These are phyloP conservation scores for Strix aluco DNA, from an alignment of 2,113 vertebrate genomes.

Conservation along the genomic window DNA sequence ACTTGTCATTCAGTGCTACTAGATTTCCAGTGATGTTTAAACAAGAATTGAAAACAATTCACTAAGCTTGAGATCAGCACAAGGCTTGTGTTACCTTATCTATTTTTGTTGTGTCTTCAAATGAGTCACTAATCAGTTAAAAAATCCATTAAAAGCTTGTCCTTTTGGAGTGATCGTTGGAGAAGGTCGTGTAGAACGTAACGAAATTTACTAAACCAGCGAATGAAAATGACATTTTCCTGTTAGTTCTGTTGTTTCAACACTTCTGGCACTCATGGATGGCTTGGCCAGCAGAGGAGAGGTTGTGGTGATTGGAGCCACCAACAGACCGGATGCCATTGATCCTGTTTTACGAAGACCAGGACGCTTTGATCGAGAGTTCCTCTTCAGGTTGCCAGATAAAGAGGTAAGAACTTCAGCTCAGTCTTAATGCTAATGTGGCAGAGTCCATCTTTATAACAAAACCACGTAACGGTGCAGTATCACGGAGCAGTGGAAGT, in stretches of 20 bases:
- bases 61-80: neutral
- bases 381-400: conserved; percentile 91
- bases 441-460: neutral
- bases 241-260: conserved; percentile 92
- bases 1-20: neutral
- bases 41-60: neutral
- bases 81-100: neutral
- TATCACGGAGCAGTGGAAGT: neutral
- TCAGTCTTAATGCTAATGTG: neutral
- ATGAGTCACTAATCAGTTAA: neutral
- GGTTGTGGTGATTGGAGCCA: conserved; percentile 94
- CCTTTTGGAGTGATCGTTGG: neutral
- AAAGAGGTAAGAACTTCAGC: conserved; percentile 81
- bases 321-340: conserved; percentile 92
- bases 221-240: neutral
- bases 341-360: conserved; percentile 94
- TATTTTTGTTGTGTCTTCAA: neutral
- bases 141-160: neutral
- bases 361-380: conserved; percentile 93
- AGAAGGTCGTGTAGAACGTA: neutral
- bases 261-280: conserved; percentile 93
- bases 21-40: neutral
- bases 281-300: conserved; percentile 91
- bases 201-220: neutral
- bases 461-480: neutral